A percentile compares a stretch with the other conserved stretches of the same genome.
Conservation (phyloP, 2,113 vertebrate genomes). For the Varanus salvator region DNA sequence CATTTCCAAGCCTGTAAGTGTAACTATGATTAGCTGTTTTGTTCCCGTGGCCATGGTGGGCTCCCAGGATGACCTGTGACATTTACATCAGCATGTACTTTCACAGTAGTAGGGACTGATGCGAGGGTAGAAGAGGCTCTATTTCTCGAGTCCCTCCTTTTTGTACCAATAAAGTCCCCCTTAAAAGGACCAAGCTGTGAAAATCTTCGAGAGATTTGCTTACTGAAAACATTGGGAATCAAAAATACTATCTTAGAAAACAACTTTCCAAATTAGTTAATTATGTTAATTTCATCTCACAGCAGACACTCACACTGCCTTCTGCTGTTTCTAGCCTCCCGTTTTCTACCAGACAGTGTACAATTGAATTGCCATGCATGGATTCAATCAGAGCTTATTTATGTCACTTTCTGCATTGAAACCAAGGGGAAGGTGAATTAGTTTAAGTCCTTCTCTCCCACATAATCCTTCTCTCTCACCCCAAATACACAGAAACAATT, state of each 20-base stretch:
- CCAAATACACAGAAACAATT: background rate
- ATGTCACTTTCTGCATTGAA: constrained; percentile 20
- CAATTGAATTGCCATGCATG: constrained; percentile 9
- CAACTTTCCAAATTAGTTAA: background rate
- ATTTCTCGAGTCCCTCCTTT: background rate
- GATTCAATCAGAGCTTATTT: constrained; percentile 5
- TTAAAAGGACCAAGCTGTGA: background rate
- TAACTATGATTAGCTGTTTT: background rate
- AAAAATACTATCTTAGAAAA: background rate
- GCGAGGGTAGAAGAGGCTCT: too few relatives aligned
- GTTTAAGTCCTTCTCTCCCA: background rate
- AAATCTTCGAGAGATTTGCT: background rate
- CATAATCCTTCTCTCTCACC: background rate
- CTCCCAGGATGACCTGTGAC: background rate
- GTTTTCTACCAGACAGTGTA: constrained; percentile 19
- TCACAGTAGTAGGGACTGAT: background rate
- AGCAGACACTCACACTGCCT: background rate
- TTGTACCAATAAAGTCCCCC: background rate
- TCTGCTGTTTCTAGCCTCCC: constrained; percentile 24
- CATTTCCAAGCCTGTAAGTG: background rate
- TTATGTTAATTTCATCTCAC: background rate
- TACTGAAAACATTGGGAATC: background rate
- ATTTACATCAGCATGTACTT: background rate
- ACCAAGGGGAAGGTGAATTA: constrained; percentile 12
- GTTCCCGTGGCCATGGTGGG: too few relatives aligned